A percentile compares a stretch with the other conserved stretches of the same genome.
Conservation (phyloP, 1,140 invertebrate species). For the Bombus superbus region DNA sequence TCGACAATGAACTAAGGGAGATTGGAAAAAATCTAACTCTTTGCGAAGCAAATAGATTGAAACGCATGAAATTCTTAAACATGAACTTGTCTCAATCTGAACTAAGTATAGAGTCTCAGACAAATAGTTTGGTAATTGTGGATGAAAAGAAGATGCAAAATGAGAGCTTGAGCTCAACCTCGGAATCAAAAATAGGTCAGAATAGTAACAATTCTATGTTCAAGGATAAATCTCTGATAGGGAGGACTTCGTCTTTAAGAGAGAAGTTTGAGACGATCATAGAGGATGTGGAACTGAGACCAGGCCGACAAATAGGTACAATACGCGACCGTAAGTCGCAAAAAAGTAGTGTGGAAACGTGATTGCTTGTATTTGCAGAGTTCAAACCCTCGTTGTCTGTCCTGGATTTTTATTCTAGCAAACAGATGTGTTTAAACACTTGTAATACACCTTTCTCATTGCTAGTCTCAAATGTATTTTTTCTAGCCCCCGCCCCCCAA, state of each 20-base stretch:
- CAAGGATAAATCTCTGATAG: constrained; percentile 48
- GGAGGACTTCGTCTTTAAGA: constrained; percentile 70
- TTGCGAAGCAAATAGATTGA: constrained; percentile 47
- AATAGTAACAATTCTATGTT: background rate
- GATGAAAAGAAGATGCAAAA: background rate
- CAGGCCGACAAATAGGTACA: constrained; percentile 50
- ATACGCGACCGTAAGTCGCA: constrained; percentile 71
- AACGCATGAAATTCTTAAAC: constrained; percentile 55
- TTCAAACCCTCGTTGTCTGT: constrained; percentile 53
- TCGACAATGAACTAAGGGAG: background rate
- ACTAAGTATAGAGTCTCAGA: background rate
- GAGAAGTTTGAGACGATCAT: constrained; percentile 73
- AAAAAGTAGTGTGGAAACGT: constrained; percentile 61
- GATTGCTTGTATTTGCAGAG: constrained; percentile 57
- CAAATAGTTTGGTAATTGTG: background rate
- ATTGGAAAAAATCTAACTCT: constrained; percentile 1
- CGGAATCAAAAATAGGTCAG: constrained; percentile 8
- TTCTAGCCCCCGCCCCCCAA: constrained; percentile 3
- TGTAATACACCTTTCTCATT: constrained; percentile 25
- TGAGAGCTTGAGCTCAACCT: background rate
- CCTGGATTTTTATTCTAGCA: constrained; percentile 46
- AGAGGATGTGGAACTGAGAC: constrained; percentile 69
- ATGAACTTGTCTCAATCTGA: constrained; percentile 38
- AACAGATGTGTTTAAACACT: constrained; percentile 9
- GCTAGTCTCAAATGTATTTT: constrained; percentile 40